These are phyloP conservation scores for Disparrhopalites patrizii DNA, from an alignment of 2,888 invertebrate species.

Conservation along the genomic window DNA sequence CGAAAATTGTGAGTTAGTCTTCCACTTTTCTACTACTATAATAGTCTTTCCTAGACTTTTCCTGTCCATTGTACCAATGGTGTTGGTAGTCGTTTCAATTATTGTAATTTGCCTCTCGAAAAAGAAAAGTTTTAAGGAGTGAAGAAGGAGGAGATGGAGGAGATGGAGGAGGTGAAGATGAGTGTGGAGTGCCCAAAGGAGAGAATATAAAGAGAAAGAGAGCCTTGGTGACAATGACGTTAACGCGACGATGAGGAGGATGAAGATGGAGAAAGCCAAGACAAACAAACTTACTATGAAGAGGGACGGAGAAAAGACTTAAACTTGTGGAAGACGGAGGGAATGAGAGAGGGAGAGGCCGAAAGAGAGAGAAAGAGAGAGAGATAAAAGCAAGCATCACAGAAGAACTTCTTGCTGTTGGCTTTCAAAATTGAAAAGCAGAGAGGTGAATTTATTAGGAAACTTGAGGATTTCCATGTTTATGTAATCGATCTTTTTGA, in stretches of 20 bases:
- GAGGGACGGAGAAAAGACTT: not conserved
- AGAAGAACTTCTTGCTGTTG: not conserved
- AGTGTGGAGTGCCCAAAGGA: not conserved
- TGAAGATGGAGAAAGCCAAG: not conserved
- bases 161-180: not conserved
- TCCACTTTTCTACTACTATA: too few relatives aligned
- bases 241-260: not conserved
- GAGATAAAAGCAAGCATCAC: slow-evolving; percentile 3
- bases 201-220: not conserved
- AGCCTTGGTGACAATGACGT: not conserved
- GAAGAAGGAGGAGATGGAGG: not conserved
- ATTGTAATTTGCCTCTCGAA: slow-evolving; percentile 6
- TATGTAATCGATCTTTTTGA: slow-evolving; percentile 29
- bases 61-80: too few relatives aligned
- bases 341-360: not conserved
- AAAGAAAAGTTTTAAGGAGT: not conserved
- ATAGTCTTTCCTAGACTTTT: too few relatives aligned
- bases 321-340: too few relatives aligned
- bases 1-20: too few relatives aligned
- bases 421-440: slow-evolving; percentile 12
- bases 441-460: slow-evolving; percentile 27
- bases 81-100: slow-evolving; percentile 1
- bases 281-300: slow-evolving; percentile 1
- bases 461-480: slow-evolving; percentile 30
- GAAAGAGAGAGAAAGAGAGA: not conserved